Conservation (phyloP, 2,888 invertebrate genomes). For the Lamellibrachia columna region DNA sequence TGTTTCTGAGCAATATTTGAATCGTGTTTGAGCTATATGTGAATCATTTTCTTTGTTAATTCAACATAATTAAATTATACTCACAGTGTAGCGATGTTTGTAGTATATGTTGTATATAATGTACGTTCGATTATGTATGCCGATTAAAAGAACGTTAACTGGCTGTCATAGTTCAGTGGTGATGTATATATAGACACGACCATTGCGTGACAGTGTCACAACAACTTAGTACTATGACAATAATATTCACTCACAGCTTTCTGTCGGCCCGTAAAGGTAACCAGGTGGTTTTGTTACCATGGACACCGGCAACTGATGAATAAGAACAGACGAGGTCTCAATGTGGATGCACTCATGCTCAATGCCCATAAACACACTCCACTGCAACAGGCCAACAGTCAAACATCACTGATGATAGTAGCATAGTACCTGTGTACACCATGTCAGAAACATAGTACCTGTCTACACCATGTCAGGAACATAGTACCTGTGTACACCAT, state of each 20-base stretch:
- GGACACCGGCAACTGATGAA: slow-evolving; percentile 59
- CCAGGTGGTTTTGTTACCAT: slow-evolving; percentile 54
- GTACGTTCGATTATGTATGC: neutral
- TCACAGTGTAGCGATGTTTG: too few species aligned
- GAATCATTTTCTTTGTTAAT: too few species aligned
- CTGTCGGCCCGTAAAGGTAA: slow-evolving; percentile 58
- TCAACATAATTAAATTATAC: too few species aligned
- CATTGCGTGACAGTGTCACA: too few species aligned
- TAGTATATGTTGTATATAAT: too few species aligned
- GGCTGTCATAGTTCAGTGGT: neutral
- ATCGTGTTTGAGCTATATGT: too few species aligned
- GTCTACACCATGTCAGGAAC: too few species aligned
- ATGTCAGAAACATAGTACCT: too few species aligned
- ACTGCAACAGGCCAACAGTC: slow-evolving; percentile 46
- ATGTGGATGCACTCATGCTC: slow-evolving; percentile 64
- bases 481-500: too few species aligned
- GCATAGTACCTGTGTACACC: neutral
- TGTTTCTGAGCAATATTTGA: too few species aligned
- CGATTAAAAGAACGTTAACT: neutral
- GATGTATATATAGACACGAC: neutral
- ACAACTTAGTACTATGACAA: neutral
- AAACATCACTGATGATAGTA: neutral
- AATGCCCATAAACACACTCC: slow-evolving; percentile 63
- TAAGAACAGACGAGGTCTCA: slow-evolving; percentile 63
- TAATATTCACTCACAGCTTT: neutral